These are phyloP conservation scores for Dryoscopus gambensis DNA, from an alignment of 2,113 vertebrate genomes.

Conservation along the genomic window DNA sequence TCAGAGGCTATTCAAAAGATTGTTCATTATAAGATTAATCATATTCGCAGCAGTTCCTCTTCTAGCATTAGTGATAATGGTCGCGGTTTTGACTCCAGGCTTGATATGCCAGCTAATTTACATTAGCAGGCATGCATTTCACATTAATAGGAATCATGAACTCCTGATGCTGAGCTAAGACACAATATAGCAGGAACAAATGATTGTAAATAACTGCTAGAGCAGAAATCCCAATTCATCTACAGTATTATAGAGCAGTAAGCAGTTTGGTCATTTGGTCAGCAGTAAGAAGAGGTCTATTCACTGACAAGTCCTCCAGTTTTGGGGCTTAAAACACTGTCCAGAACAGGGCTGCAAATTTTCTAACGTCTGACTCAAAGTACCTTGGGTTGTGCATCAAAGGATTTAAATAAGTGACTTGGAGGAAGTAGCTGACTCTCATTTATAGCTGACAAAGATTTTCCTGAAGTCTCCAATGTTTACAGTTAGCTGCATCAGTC, in stretches of 20 bases:
- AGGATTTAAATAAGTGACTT: not conserved
- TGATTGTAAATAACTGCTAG: not conserved
- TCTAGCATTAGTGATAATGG: not conserved
- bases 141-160: not conserved
- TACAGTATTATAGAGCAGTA: not conserved
- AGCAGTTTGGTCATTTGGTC: not conserved
- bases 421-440: not conserved
- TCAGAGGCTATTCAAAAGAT: not conserved
- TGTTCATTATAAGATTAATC: not conserved
- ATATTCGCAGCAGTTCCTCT: not conserved
- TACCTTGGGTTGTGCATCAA: not conserved
- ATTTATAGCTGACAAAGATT: not conserved
- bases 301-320: not conserved
- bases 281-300: not conserved
- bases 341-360: fast-evolving
- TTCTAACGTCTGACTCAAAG: not conserved
- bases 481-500: not conserved
- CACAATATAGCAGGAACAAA: not conserved
- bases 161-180: not conserved
- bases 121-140: not conserved
- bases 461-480: not conserved
- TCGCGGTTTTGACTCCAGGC: not conserved
- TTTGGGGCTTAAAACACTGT: not conserved
- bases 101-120: not conserved
- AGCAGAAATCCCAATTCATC: not conserved